phyloP scores from a whole-genome alignment of 2,888 invertebrate species.

The Rhamnusium bicolor region DNA sequence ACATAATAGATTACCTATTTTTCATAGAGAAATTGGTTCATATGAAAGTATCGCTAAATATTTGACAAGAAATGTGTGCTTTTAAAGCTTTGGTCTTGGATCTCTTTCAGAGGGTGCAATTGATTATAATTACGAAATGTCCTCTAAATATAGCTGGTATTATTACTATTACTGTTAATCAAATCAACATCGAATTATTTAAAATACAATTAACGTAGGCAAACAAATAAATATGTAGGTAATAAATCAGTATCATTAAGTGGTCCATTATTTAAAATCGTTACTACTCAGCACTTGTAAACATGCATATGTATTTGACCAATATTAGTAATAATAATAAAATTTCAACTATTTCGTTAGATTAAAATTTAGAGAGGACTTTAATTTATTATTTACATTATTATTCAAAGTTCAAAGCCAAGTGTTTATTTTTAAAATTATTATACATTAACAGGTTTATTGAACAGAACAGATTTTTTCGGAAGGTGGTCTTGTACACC shows the following conservation, averaged over 20 bases:
- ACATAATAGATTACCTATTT: no score
- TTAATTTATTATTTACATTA: conserved; percentile 22
- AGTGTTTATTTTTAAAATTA: conserved; percentile 7
- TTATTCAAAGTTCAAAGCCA: conserved; percentile 18
- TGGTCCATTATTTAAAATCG: background rate
- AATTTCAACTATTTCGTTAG: conserved; percentile 21
- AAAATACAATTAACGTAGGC: background rate
- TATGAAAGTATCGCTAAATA: no score
- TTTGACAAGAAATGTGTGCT: no score
- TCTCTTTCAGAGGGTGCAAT: no score
- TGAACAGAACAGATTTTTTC: background rate
- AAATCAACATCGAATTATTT: background rate
- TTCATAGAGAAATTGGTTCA: no score
- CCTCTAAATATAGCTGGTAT: no score
- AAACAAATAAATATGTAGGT: background rate
- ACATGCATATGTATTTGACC: background rate
- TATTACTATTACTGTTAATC: no score
- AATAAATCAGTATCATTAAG: background rate
- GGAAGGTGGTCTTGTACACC: background rate
- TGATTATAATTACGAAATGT: no score
- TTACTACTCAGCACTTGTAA: background rate
- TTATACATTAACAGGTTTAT: background rate
- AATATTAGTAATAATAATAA: conserved; percentile 25
- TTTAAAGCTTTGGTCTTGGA: no score
- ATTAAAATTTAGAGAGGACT: background rate